Conservation (phyloP, 2,888 invertebrate genomes). For the Erpobdella octoculata region DNA sequence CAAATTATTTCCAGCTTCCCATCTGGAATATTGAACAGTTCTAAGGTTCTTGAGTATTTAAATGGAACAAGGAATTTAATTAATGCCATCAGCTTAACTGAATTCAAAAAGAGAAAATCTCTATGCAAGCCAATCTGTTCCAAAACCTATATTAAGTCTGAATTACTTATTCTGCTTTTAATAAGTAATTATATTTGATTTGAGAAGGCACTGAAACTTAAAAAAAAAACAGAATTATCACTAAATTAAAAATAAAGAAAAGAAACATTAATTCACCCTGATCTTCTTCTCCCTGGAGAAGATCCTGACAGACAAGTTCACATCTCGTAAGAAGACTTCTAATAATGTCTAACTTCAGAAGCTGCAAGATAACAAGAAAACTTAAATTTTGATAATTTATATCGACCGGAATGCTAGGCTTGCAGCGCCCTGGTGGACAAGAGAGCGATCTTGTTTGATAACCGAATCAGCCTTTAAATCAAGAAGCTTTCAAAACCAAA, state of each 20-base stretch:
- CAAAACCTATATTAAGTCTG: background rate
- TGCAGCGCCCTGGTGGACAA: background rate
- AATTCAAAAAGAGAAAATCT: too few relatives aligned
- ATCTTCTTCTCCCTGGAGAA: constrained; percentile 68
- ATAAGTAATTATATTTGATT: background rate
- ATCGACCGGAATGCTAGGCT: background rate
- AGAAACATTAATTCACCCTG: constrained; percentile 44
- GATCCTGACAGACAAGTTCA: constrained; percentile 84
- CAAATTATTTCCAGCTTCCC: too few relatives aligned
- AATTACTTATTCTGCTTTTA: background rate
- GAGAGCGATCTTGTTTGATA: background rate
- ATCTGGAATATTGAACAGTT: too few relatives aligned
- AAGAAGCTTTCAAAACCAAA: background rate
- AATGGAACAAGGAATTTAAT: too few relatives aligned
- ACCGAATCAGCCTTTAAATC: background rate
- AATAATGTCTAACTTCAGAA: constrained; percentile 74
- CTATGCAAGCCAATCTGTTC: too few relatives aligned
- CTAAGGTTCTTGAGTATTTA: too few relatives aligned
- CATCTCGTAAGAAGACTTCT: constrained; percentile 75
- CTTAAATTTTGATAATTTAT: background rate
- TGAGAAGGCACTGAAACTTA: background rate
- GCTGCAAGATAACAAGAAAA: constrained; percentile 46
- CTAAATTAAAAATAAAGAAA: background rate
- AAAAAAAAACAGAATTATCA: background rate
- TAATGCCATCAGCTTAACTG: too few relatives aligned